Conservation (phyloP, 2,888 invertebrate species). For the Phasia obesa region DNA sequence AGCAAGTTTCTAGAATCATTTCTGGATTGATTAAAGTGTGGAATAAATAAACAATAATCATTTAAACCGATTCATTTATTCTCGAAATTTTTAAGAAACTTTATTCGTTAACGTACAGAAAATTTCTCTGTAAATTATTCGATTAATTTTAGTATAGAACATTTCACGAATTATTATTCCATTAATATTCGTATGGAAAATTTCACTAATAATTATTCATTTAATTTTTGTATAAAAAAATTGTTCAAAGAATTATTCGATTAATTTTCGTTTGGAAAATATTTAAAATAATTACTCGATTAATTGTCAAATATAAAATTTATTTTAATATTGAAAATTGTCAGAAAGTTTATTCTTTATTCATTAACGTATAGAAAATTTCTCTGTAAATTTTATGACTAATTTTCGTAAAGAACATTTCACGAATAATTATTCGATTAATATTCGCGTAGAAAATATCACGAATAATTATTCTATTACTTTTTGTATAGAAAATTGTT, state of each 20-base stretch:
- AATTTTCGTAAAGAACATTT: neutral
- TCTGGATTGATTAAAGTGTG: no score
- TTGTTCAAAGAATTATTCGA: neutral
- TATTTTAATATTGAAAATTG: no score
- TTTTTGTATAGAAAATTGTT: no score
- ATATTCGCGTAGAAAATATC: neutral
- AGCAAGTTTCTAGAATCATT: no score
- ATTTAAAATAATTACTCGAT: neutral
- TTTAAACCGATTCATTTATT: no score
- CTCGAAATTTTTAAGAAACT: no score
- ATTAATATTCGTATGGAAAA: no score
- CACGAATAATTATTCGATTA: neutral
- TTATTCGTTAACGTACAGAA: no score
- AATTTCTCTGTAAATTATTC: neutral
- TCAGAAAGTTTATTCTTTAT: no score
- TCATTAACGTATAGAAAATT: neutral
- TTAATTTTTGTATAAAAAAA: neutral
- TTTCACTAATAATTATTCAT: neutral
- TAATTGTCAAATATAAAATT: no score
- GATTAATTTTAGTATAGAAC: neutral
- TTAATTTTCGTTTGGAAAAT: neutral
- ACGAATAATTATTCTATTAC: neutral
- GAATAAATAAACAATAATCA: no score
- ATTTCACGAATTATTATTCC: neutral
- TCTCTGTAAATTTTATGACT: neutral